Conservation (phyloP, 2,888 invertebrate genomes). For the Calliopum simillimum region DNA sequence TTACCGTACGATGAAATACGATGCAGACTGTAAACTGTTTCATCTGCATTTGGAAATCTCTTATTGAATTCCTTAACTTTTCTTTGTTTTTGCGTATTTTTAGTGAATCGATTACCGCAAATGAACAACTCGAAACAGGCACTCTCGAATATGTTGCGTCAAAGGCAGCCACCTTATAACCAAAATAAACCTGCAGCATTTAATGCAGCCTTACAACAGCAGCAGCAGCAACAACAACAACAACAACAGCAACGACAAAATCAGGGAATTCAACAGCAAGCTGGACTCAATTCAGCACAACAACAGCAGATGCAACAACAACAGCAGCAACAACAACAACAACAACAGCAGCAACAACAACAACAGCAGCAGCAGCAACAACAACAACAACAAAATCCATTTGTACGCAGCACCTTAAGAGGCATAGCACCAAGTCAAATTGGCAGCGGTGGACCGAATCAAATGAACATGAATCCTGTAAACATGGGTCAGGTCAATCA, state of each 20-base stretch:
- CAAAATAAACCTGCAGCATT: constrained; percentile 57
- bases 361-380: constrained; percentile 56
- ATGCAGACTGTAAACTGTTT: too few relatives aligned
- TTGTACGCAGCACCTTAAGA: constrained; percentile 63
- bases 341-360: constrained; percentile 48
- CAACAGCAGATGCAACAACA: too few relatives aligned
- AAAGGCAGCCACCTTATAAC: constrained; percentile 75
- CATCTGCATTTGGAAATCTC: too few relatives aligned
- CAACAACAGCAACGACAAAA: constrained; percentile 57
- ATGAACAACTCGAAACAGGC: constrained; percentile 83
- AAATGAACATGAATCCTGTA: constrained; percentile 68
- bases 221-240: constrained; percentile 59
- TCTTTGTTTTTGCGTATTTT: constrained; percentile 21
- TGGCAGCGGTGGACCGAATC: constrained; percentile 61
- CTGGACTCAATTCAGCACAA: constrained; percentile 40
- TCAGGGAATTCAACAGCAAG: constrained; percentile 52
- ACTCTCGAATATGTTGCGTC: constrained; percentile 84
- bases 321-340: constrained; percentile 51
- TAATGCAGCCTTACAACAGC: constrained; percentile 60
- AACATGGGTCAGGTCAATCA: constrained; percentile 68
- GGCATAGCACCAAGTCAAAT: constrained; percentile 67
- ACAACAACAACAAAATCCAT: constrained; percentile 60
- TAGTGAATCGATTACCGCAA: constrained; percentile 67
- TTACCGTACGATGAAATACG: too few relatives aligned
- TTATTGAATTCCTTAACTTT: too few relatives aligned